Evolutionary conservation across 2,797 vertebrate genomes (phyloP), one percentile per base, ranked within the genome.

Genomic region (Naso thynnoides): DNA sequence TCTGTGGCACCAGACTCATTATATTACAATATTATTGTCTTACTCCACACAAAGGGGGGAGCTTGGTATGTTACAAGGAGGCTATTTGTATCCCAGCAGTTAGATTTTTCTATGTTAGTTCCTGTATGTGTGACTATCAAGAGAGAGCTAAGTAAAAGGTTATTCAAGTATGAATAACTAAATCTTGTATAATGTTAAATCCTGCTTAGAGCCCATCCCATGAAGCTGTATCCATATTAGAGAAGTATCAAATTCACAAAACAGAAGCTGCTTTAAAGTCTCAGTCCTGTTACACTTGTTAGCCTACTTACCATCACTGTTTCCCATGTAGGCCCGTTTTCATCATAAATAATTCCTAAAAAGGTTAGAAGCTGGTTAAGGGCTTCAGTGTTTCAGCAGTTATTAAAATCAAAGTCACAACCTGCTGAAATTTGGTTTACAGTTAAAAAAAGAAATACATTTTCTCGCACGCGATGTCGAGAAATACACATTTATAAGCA

Each of bases 1-100:
- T 73, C 16, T 54, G 38, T 62, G 23, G 68, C 64, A 71, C 38
- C 42, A 75, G 57, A 75, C 65, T 49, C n/a, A 2, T 66, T 50
- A 31, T 24, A 38, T 18, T 3, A 2, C 47, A 23, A 16, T 16
- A 6, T 36, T 61, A 58, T 50, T 57, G 44, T 50, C 50, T 41
- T 18, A 36, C 19, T 63, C 45, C 14, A 26, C 26, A 52, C 38
- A 39, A 14, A 39, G n/a, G n/a, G 18, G 48, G 23, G 6, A 65
- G 23, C 18, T 7, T 23, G 10, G 6, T 55, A 55, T 60, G 53
- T 53, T 36, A 65, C 27, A 6, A 45, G 3, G 47, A 47, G 41
- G 3, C 5, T 23, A 11, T 53, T 72, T 61, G 24, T 45, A 19
- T 2, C 9, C 13, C 18, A 42, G 41, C 2, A 0, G 23, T 53